Percentiles rank a stretch among this genome's conserved stretches.
Conservation (phyloP, 2,113 vertebrate species). For the Pituophis catenifer region DNA sequence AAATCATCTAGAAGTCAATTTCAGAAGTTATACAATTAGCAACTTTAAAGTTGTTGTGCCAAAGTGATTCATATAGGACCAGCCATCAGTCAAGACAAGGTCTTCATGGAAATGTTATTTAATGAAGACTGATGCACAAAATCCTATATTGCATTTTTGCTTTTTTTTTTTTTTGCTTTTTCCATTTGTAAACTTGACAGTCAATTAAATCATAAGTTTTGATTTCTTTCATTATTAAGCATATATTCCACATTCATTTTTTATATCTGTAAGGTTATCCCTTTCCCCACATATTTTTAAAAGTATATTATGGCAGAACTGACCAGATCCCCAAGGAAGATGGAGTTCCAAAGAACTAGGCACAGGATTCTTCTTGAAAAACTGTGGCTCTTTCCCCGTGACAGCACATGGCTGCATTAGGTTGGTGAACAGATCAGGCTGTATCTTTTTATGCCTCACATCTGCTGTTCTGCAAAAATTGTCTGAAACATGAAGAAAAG, state of each 20-base stretch:
- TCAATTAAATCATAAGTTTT: neutral
- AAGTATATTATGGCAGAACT: constrained; percentile 54
- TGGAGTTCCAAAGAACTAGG: constrained; percentile 48
- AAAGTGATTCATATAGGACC: neutral
- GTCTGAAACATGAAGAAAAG: neutral
- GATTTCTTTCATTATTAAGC: neutral
- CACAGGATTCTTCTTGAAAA: constrained; percentile 28
- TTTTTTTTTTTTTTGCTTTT: neutral
- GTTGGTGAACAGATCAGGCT: constrained; percentile 49
- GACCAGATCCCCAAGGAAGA: constrained; percentile 40
- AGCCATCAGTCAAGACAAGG: neutral
- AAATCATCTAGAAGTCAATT: constrained; percentile 44
- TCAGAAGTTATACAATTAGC: neutral
- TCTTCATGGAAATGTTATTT: neutral
- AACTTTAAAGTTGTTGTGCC: neutral
- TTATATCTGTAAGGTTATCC: neutral
- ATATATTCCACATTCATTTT: neutral
- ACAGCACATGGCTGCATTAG: constrained; percentile 33
- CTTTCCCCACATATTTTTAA: constrained; percentile 68
- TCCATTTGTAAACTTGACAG: neutral
- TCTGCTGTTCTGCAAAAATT: constrained; percentile 24
- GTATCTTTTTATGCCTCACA: neutral
- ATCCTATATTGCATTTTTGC: neutral
- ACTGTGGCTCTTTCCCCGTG: constrained; percentile 46
- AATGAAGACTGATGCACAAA: neutral